Evolutionary conservation across 2,888 invertebrate genomes (phyloP).

Genomic region (Catonia carolina): DNA sequence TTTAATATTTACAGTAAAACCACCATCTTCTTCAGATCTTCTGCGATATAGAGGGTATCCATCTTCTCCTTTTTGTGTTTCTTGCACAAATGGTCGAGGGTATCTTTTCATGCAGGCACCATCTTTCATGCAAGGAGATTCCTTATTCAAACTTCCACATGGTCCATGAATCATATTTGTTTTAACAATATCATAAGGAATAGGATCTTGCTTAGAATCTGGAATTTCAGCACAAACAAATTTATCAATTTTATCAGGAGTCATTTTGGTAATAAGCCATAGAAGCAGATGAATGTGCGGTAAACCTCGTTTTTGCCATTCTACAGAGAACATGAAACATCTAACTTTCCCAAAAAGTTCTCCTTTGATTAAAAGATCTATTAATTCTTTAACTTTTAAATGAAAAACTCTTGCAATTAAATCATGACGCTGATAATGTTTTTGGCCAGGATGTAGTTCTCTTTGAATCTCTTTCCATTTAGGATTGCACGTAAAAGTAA

Average conservation of each 20-base stretch:
- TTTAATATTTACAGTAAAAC: constrained; percentile 3
- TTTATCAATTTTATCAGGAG: constrained; percentile 30
- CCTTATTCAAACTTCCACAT: too few relatives aligned
- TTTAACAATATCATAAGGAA: constrained; percentile 33
- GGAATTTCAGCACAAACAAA: too few relatives aligned
- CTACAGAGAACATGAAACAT: constrained; percentile 34
- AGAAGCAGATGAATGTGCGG: too few relatives aligned
- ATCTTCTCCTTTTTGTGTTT: constrained; percentile 22
- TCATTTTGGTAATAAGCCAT: too few relatives aligned
- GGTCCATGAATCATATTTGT: constrained; percentile 41
- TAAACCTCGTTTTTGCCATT: constrained; percentile 25
- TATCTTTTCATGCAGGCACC: constrained; percentile 34
- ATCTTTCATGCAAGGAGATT: constrained; percentile 34
- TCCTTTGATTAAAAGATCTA: constrained; percentile 23
- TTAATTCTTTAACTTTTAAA: constrained; percentile 25
- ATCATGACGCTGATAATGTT: constrained; percentile 36
- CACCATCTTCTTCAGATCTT: neutral
- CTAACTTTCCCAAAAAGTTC: constrained; percentile 26
- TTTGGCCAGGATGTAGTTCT: constrained; percentile 28
- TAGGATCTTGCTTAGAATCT: constrained; percentile 31
- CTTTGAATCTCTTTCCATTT: constrained; percentile 35
- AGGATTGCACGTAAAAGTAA: too few relatives aligned
- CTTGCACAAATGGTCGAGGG: constrained; percentile 32
- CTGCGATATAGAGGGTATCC: constrained; percentile 36
- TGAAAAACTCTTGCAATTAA: constrained; percentile 25